Base-by-base conservation (phyloP, 2,888 invertebrate species). In the Lithophane semibrunnea region DNA sequence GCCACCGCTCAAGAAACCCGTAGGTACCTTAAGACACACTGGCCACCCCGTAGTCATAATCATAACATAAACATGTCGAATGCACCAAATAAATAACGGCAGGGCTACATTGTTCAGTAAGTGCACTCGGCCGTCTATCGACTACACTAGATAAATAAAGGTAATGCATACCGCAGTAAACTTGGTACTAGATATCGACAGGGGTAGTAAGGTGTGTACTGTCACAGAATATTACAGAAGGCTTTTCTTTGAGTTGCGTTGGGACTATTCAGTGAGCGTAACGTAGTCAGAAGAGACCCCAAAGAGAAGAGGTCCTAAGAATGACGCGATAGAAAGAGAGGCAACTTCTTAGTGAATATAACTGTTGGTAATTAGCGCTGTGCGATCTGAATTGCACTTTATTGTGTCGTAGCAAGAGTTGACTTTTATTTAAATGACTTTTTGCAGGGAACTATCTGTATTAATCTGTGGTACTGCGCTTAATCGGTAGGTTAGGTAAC, bases 51-150 rank as follows among this genome's bases (percentile, higher is more conserved):
- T 42, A 66, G 24, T 47, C 64, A 70, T 60, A 67, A 64, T 68
- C 65, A 68, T 77, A 70, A 66, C 83, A 84, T 82, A 83, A 84
- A 82, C 67, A 78, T 68, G 75, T 86, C 71, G 47, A 77, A 78
- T 87, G 86, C 79, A 82, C 75, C 80, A 79, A 86, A 88, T 87
- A 83, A 89, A 86, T 88, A 83, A 87, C 70, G 75, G 49, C 70
- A 4, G 37, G 77, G 18, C 76, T 86, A 90, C 90, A 92, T 87
- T 89, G 91, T 90, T 88, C 82, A 73, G 89, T 93, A 91, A 93
- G 94, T 94, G 93, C 93, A 94, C 90, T 93, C 84, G 90, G 90
- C 90, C 91, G 88, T 93, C 90, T 86, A 82, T 84, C 37, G 37
- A 37, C 84, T 82, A 75, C 80, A 72, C 80, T 84, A 88, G 89